phyloP scores from a whole-genome alignment of 2,113 vertebrate genomes.

The Python bivittatus region DNA sequence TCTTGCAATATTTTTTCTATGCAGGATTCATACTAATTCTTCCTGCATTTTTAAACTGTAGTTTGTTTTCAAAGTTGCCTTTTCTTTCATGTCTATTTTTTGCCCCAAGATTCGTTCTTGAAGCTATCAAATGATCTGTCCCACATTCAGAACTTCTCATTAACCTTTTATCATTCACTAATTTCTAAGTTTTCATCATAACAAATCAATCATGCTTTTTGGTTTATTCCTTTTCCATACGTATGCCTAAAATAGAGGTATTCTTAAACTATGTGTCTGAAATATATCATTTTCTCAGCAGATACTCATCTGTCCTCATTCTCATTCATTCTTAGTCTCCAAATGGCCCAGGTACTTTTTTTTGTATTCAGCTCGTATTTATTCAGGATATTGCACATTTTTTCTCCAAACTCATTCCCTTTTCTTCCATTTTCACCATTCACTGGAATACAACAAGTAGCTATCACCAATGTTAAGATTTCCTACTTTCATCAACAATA shows the following conservation, averaged over 20 bases:
- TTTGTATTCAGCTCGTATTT: background rate
- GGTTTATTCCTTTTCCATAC: background rate
- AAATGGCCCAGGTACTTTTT: background rate
- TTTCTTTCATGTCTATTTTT: background rate
- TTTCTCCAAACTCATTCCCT: background rate
- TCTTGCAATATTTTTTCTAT: background rate
- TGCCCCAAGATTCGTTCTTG: background rate
- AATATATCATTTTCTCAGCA: background rate
- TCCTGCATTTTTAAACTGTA: background rate
- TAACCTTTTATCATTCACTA: background rate
- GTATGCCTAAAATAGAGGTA: background rate
- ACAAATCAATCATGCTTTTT: background rate
- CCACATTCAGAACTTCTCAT: background rate
- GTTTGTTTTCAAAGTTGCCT: background rate
- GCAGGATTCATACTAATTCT: background rate
- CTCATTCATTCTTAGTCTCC: background rate
- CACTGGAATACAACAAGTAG: background rate
- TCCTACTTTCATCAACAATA: background rate
- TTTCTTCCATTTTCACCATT: background rate
- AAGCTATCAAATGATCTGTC: background rate
- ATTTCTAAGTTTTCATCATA: background rate
- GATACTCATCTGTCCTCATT: background rate
- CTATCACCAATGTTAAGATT: background rate
- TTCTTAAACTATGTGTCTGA: background rate
- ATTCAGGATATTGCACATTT: background rate